Evolutionary conservation across 2,113 vertebrate genomes (phyloP), one percentile per base, ranked within the genome.

Genomic region (Scomber scombrus): DNA sequence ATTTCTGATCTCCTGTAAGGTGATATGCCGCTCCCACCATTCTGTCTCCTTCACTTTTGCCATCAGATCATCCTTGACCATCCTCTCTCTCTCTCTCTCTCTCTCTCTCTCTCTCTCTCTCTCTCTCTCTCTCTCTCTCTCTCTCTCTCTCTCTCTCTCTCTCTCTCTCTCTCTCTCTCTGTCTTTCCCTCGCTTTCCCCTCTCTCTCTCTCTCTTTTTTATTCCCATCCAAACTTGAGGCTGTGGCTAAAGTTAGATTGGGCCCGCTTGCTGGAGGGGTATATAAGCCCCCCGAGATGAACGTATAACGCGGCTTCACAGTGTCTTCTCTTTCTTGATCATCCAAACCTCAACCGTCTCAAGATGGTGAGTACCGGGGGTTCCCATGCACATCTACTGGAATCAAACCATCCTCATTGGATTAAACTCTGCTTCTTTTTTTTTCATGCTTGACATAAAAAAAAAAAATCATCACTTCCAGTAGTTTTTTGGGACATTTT

Each of bases 1-100:
- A 95, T 95, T 95, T 95, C 87, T 87, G 93, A 92, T 82, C 88
- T 81, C 52, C 79, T 80, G 95, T 95, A 95, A 95, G 93, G 79
- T 67, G 94, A 95, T 93, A 93, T 61, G 10, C 67, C 11, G 51
- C 10, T 71, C 58, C 68, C 78, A 85, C 92, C 89, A 82, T 88
- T 91, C 89, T 82, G 87, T 85, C 82, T 92, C 92, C 82, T 93
- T 88, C 78, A 70, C 85, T 88, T 87, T 71, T 50, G 66, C 88
- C 85, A 86, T 88, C 78, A 47, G 43, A 74, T 86, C 87, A 85
- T 87, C 80, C 55, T 72, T 66, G 49, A 72, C 64, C 86, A 76
- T 80, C 80, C 78, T 70, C 80, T 66, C 71, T 60, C 85, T 60
- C 85, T 45, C 84, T 26, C 70, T 58, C 75, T 58, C 84, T 54